A percentile compares a stretch with the other conserved stretches of the same genome.
Conservation (phyloP, 2,888 invertebrate species). For the Cryptocephalus primarius region DNA sequence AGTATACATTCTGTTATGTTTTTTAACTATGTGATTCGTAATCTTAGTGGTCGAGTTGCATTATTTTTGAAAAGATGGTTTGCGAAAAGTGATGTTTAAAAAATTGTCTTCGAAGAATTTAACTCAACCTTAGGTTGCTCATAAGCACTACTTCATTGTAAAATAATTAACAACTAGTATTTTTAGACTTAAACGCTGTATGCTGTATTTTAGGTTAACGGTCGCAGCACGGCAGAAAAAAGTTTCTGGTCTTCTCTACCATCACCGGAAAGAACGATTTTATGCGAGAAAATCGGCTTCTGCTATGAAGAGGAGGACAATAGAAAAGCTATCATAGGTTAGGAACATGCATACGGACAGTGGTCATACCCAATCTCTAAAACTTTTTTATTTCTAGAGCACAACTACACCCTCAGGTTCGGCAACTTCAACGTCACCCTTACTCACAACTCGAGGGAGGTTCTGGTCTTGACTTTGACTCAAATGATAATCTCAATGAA, state of each 20-base stretch:
- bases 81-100: too few relatives aligned
- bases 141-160: too few relatives aligned
- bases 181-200: too few relatives aligned
- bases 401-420: constrained; percentile 63
- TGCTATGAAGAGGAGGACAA: constrained; percentile 14
- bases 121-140: too few relatives aligned
- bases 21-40: too few relatives aligned
- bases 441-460: constrained; percentile 56
- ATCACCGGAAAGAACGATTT: constrained; percentile 30
- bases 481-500: constrained; percentile 43
- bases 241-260: constrained; percentile 36
- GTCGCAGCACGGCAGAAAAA: constrained; percentile 24
- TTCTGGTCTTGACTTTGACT: constrained; percentile 59
- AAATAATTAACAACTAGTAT: too few relatives aligned
- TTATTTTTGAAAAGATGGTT: too few relatives aligned
- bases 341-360: not conserved
- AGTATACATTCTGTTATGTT: too few relatives aligned
- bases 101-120: too few relatives aligned
- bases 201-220: too few relatives aligned
- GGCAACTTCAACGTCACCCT: constrained; percentile 62
- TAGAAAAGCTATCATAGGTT: constrained; percentile 18
- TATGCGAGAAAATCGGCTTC: constrained; percentile 36
- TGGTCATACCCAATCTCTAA: not conserved
- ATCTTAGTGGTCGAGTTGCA: too few relatives aligned
- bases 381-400: constrained; percentile 44